A percentile compares a stretch with the other conserved stretches of the same genome.
These are phyloP conservation scores for Aptenodytes patagonicus DNA, from an alignment of 2,113 vertebrate species.

Conservation along the genomic window DNA sequence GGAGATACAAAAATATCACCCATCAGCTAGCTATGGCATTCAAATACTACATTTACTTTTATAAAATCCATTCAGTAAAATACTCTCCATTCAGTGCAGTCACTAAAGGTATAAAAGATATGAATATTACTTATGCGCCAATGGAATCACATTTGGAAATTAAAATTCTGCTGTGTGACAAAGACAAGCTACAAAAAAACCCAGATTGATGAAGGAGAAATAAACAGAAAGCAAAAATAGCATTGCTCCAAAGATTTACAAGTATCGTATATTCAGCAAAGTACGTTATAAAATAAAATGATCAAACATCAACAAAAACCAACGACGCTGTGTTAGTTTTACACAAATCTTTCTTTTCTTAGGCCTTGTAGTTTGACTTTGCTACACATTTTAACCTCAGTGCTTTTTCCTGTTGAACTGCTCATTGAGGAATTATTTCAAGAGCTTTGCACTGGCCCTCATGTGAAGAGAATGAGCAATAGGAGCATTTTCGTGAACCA, in stretches of 20 bases:
- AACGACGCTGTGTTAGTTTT: not conserved
- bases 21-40: not conserved
- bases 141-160: not conserved
- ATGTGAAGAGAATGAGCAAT: not conserved
- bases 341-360: not conserved
- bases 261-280: not conserved
- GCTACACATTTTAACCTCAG: not conserved
- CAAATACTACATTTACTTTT: not conserved
- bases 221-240: not conserved
- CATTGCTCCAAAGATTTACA: not conserved
- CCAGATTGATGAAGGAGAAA: not conserved
- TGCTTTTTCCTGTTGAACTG: not conserved
- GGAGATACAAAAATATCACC: not conserved
- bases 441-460: not conserved
- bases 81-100: not conserved
- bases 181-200: not conserved
- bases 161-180: not conserved
- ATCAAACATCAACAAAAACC: not conserved
- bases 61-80: not conserved
- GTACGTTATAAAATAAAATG: not conserved
- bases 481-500: not conserved
- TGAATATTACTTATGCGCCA: not conserved
- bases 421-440: not conserved
- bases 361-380: not conserved
- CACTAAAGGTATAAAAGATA: not conserved